Percentiles rank a stretch among this genome's conserved stretches.
These are phyloP conservation scores for Jaculus jaculus DNA, from an alignment of 2,113 vertebrate species.

Conservation along the genomic window DNA sequence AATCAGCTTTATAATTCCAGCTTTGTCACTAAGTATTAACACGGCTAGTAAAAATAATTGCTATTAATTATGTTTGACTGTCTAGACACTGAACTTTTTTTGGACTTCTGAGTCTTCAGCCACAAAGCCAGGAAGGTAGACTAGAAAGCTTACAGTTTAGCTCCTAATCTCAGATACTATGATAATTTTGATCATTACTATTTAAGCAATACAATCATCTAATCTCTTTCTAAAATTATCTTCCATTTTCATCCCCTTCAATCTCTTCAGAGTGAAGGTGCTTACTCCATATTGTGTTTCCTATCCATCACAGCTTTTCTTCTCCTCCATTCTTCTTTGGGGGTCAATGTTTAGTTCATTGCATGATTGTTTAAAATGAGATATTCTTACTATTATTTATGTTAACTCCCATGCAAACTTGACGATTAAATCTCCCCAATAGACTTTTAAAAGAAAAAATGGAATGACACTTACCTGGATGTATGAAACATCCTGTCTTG, in stretches of 20 bases:
- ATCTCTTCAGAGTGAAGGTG: neutral
- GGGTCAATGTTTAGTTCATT: neutral
- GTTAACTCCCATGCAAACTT: neutral
- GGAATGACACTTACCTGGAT: neutral
- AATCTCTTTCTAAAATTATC: neutral
- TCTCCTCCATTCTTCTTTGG: neutral
- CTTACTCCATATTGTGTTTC: neutral
- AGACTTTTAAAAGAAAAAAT: conserved; percentile 39
- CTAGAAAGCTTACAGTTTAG: neutral
- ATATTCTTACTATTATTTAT: neutral
- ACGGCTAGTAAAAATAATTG: neutral
- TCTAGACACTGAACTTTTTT: neutral
- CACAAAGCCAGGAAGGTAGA: neutral
- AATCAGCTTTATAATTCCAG: neutral
- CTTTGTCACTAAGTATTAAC: neutral
- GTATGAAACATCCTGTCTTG: conserved; percentile 15
- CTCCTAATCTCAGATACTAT: neutral
- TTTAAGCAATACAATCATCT: neutral
- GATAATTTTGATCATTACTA: neutral
- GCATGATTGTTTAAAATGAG: neutral
- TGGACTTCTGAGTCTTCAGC: neutral
- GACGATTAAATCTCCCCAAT: conserved; percentile 42
- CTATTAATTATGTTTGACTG: too few relatives aligned
- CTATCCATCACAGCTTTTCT: neutral
- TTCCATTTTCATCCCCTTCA: neutral